Base-by-base conservation (phyloP, 2,113 vertebrate genomes). In the Sterna hirundo region DNA sequence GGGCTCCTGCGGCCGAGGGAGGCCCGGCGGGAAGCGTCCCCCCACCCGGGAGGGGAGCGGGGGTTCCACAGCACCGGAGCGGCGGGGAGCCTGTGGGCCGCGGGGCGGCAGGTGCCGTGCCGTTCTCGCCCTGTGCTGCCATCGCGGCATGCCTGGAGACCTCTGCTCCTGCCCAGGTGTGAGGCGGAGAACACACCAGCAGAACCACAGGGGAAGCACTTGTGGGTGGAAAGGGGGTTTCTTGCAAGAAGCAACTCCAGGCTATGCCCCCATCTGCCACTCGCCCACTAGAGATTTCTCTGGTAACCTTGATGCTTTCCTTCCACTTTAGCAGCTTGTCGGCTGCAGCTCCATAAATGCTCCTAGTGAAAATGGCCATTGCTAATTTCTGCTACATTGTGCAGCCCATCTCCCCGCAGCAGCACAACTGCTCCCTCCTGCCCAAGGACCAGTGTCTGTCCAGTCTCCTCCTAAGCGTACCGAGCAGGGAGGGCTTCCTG, bases 371-470 rank as follows among this genome's bases (percentile, higher is more conserved):
- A 89, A 79, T 23, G 18, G 19, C 29, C 69, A 22, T 47, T 1
- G 1, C 30, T 70, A n/a, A 25, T 36, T 21, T 40, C n/a, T 57
- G 3, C 11, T 22, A 9, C 1, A 4, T 15, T 27, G 15, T 4
- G 27, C 26, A 75, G 32, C n/a, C 38, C 60, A 22, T 13, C 25
- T 21, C n/a, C 61, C 46, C 36, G 47, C 44, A 80, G 36, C 62
- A 57, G 30, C 26, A 29, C 16, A 15, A 3, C 3, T 47, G 20
- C 44, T 85, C 25, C n/a, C 20, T 49, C 16, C 72, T 46, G 34
- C 9, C 42, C 17, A 16, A 1, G 0, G 17, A 30, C 20, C 25
- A 14, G 21, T 2, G 1, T 44, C 52, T 25, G 17, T 15, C 34
- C 49, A 12, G 1, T 23, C 29, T 71, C 38, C 47, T 40, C 2